A percentile compares a stretch with the other conserved stretches of the same genome.
Evolutionary conservation across 2,797 vertebrate species (phyloP).

Genomic region (Syndactyla subalaris): DNA sequence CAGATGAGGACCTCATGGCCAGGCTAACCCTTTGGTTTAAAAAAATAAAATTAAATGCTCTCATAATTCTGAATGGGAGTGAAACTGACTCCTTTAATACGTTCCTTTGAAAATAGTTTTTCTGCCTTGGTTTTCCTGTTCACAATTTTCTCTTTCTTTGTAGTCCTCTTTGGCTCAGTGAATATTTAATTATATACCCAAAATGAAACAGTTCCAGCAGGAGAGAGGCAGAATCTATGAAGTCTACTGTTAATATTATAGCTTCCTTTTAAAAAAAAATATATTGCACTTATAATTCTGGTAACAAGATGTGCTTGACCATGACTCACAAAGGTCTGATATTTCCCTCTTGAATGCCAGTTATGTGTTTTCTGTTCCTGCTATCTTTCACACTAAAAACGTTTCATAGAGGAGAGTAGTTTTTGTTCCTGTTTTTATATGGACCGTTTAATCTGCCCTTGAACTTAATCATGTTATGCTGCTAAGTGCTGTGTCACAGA

Average conservation of each 20-base stretch:
- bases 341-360: neutral
- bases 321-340: neutral
- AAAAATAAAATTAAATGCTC: neutral
- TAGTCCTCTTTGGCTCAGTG: neutral
- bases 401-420: neutral
- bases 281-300: neutral
- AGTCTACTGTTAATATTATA: neutral
- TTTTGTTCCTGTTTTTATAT: neutral
- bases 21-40: neutral
- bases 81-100: neutral
- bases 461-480: neutral
- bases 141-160: neutral
- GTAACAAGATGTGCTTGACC: neutral
- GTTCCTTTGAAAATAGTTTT: neutral
- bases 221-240: neutral
- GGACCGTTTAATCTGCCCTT: neutral
- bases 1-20: neutral
- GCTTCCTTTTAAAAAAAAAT: neutral
- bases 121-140: neutral
- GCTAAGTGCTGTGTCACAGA: neutral
- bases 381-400: neutral
- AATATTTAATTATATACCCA: slow-evolving; percentile 1
- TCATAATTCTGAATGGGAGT: neutral
- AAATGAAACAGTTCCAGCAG: slow-evolving; percentile 11
- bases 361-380: neutral